phyloP scores from a whole-genome alignment of 2,797 vertebrate species.

The Carapus acus region DNA sequence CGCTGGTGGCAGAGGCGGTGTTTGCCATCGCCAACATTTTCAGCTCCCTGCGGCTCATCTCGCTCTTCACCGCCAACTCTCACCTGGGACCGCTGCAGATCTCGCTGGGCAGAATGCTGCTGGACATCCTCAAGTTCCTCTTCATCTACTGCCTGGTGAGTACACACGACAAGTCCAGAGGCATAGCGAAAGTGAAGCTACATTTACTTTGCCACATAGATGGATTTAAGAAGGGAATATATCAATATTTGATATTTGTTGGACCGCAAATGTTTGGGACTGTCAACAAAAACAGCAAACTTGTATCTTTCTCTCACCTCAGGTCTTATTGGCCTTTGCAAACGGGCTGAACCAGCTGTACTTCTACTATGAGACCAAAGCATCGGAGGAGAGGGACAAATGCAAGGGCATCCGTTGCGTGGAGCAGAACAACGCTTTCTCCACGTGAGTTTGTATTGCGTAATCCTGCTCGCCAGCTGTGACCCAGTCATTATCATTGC shows the following conservation, averaged over 20 bases:
- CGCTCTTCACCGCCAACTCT: constrained; percentile 97
- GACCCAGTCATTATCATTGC: neutral
- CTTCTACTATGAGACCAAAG: constrained; percentile 91
- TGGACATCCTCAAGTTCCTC: constrained; percentile 98
- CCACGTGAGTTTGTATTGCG: constrained; percentile 82
- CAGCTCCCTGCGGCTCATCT: constrained; percentile 95
- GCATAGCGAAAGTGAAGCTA: neutral
- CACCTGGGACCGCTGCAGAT: constrained; percentile 97
- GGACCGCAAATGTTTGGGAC: too few relatives aligned
- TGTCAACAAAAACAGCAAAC: neutral
- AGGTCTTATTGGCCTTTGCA: constrained; percentile 90
- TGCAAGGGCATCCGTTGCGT: constrained; percentile 96
- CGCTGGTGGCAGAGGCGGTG: constrained; percentile 92
- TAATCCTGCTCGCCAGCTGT: neutral
- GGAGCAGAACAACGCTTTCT: constrained; percentile 97
- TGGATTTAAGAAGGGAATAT: too few relatives aligned
- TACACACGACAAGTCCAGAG: constrained; percentile 1
- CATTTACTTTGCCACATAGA: too few relatives aligned
- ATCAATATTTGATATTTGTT: too few relatives aligned
- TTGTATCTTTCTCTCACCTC: constrained; percentile 1
- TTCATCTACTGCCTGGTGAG: constrained; percentile 95
- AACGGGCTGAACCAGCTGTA: constrained; percentile 97
- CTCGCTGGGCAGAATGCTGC: constrained; percentile 93
- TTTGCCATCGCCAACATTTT: constrained; percentile 99
- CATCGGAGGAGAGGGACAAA: constrained; percentile 61